phyloP scores from a whole-genome alignment of 1,140 invertebrate genomes.

The Pinna nobilis region DNA sequence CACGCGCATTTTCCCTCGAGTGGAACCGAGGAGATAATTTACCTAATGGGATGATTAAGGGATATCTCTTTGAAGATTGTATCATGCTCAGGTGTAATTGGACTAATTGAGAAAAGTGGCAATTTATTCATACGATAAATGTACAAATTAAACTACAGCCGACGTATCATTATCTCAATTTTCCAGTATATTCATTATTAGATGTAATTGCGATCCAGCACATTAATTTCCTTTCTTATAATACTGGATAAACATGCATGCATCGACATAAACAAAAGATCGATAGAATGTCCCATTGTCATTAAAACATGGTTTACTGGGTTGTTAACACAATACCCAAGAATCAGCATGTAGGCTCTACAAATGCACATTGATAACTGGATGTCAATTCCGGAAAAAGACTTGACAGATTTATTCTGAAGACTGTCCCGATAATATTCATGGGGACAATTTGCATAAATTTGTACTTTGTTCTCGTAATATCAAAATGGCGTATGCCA shows the following conservation, averaged over 20 bases:
- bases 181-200: constrained; percentile 21
- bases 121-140: constrained; percentile 33
- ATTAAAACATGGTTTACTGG: constrained; percentile 29
- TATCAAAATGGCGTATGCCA: too few species aligned
- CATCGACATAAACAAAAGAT: constrained; percentile 19
- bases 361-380: constrained; percentile 14
- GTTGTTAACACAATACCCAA: constrained; percentile 31
- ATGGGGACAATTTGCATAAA: too few species aligned
- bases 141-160: constrained; percentile 33
- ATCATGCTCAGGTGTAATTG: constrained; percentile 34
- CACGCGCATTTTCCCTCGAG: constrained; percentile 32
- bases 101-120: constrained; percentile 37
- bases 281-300: constrained; percentile 25
- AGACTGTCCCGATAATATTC: too few species aligned
- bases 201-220: constrained; percentile 21
- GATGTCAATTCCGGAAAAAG: constrained; percentile 4
- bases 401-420: constrained; percentile 2
- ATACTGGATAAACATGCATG: constrained; percentile 7
- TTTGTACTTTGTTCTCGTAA: too few species aligned
- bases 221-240: constrained; percentile 37
- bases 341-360: constrained; percentile 5
- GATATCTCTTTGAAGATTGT: constrained; percentile 28
- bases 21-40: constrained; percentile 34
- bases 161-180: constrained; percentile 28
- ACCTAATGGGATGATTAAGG: constrained; percentile 40